phyloP scores from a whole-genome alignment of 2,113 vertebrate genomes.

The Rhinolophus ferrumequinum region DNA sequence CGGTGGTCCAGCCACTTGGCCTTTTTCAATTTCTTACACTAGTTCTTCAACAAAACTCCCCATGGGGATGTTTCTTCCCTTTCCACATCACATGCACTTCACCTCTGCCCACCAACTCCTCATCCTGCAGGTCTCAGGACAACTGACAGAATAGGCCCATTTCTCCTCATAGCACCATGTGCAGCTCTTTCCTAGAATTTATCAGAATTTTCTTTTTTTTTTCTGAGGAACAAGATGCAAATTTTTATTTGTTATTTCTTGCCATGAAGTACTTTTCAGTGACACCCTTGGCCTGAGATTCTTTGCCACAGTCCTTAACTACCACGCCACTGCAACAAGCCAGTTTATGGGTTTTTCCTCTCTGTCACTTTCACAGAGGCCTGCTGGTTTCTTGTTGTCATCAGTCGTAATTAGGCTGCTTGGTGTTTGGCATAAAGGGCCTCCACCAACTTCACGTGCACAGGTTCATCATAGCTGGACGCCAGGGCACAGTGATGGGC shows the following conservation, averaged over 20 bases:
- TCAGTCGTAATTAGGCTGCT: not conserved
- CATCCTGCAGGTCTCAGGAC: not conserved
- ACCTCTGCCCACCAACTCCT: not conserved
- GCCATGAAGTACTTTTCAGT: not conserved
- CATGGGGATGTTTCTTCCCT: not conserved
- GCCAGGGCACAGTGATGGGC: too few species aligned
- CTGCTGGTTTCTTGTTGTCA: not conserved
- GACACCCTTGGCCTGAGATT: not conserved
- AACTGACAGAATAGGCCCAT: not conserved
- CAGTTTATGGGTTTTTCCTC: not conserved
- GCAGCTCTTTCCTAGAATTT: not conserved
- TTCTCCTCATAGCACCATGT: not conserved
- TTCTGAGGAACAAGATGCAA: not conserved
- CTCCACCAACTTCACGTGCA: not conserved
- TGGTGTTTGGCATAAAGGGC: not conserved
- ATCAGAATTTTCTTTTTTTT: not conserved
- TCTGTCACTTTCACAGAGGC: not conserved
- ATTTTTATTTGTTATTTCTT: not conserved
- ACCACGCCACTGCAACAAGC: not conserved
- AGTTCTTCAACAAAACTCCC: not conserved
- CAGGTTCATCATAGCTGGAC: not conserved
- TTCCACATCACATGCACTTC: too few species aligned
- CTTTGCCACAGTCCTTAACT: not conserved
- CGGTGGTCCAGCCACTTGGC: not conserved
- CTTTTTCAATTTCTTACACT: not conserved